phyloP scores from a whole-genome alignment of 2,113 vertebrate species.

The Scartelaos histophorus region DNA sequence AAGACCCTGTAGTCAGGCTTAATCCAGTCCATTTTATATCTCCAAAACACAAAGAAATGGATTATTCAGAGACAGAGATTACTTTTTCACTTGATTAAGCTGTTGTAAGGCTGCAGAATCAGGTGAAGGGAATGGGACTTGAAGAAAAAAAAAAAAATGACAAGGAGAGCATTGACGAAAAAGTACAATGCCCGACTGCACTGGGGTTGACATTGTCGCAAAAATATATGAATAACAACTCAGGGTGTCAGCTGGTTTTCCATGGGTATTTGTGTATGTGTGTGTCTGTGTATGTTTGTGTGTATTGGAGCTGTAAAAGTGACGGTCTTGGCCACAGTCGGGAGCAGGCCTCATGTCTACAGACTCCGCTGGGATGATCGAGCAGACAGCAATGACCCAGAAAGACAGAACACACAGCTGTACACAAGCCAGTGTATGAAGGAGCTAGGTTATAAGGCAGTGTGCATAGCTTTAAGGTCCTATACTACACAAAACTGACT shows the following conservation, averaged over 20 bases:
- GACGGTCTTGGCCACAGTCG: conserved; percentile 56
- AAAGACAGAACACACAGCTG: conserved; percentile 68
- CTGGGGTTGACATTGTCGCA: conserved; percentile 61
- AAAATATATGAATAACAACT: conserved; percentile 68
- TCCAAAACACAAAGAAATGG: conserved; percentile 23
- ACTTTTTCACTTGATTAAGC: conserved; percentile 26
- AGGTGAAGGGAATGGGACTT: conserved; percentile 25
- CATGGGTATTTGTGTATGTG: conserved; percentile 29
- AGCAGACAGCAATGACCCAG: conserved; percentile 69
- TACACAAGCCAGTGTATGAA: conserved; percentile 58
- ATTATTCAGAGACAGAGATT: conserved; percentile 21
- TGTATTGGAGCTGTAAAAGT: conserved; percentile 58
- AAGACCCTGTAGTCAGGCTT: conserved; percentile 22
- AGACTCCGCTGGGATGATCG: conserved; percentile 56
- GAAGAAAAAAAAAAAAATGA: conserved; percentile 21
- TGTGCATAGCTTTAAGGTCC: conserved; percentile 3
- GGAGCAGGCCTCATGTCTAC: conserved; percentile 40
- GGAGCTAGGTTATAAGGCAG: conserved; percentile 37
- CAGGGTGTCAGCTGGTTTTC: conserved; percentile 57
- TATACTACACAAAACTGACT: no score
- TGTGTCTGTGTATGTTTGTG: conserved; percentile 11
- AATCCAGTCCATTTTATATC: conserved; percentile 45
- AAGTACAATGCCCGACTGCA: conserved; percentile 31
- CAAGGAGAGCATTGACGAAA: conserved; percentile 14
- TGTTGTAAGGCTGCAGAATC: conserved; percentile 13